Evolutionary conservation across 2,113 vertebrate species (phyloP), one percentile per base, ranked within the genome.

Genomic region (Tyrannus savana): DNA sequence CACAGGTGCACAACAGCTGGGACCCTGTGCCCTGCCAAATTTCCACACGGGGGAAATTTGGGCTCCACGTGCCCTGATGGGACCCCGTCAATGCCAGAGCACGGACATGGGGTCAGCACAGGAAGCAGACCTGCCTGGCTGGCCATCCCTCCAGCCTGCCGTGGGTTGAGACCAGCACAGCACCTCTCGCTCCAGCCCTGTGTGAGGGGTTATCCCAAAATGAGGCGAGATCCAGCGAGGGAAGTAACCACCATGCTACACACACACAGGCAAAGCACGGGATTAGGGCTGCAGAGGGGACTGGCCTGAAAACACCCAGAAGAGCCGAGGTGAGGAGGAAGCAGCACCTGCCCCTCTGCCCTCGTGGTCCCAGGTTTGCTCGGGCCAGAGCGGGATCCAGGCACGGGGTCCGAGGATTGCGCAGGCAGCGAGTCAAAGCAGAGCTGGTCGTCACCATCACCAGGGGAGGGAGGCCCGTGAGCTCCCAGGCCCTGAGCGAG

Each of bases 371-470:
- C n/a, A 8, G 90, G 88, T 84, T 84, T 24, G 83, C 79, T 89
- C 2, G 6, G 67, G 84, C 63, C 46, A 17, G 84, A 63, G 83
- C 88, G 33, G 84, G 87, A 86, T 85, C 90, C 97, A 77, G 93
- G 94, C 84, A 63, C 68, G 1, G 76, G 95, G 92, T 95, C 97
- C 93, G 41, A 76, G 24, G 44, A 87, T 91, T 76, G 96, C 92
- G 84, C 92, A 85, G 94, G 92, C 92, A 77, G 92, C 92, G 89
- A 97, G 97, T 91, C 87, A 82, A 91, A 97, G 95, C 93, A n/a
- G 95, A 90, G 90, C 92, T 76, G 90, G 84, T 89, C 1, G 2
- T 83, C 83, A 64, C 93, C 9, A 11, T 86, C 89, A 86, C 60
- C 1, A 37, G 10, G 63, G 53, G 63, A 83, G 49, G 10, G 67